Evolutionary conservation across 2,888 invertebrate species (phyloP).

Genomic region (Amaurobius ferox): DNA sequence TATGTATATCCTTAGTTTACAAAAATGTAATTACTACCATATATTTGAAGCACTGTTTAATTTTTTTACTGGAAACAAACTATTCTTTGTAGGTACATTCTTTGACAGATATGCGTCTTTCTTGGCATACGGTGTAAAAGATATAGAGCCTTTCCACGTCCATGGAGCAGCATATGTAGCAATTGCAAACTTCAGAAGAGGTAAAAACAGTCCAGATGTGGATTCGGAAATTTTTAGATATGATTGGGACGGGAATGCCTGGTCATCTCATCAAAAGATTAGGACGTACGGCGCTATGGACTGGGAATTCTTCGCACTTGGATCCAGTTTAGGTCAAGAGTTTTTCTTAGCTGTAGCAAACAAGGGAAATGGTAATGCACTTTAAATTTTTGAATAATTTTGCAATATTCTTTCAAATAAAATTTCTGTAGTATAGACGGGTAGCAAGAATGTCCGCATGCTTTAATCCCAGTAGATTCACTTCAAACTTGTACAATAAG

Average conservation of each 20-base stretch:
- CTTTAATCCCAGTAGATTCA: no score
- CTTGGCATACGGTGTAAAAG: slow-evolving; percentile 67
- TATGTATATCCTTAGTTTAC: no score
- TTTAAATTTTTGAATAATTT: no score
- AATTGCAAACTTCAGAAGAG: slow-evolving; percentile 66
- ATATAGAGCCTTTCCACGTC: slow-evolving; percentile 72
- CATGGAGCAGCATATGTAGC: slow-evolving; percentile 66
- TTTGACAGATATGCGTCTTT: slow-evolving; percentile 63
- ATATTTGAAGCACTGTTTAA: no score
- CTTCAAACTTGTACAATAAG: no score
- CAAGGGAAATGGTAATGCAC: slow-evolving; percentile 30
- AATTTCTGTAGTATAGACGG: no score
- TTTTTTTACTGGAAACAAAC: no score
- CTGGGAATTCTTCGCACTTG: slow-evolving; percentile 71
- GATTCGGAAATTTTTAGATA: slow-evolving; percentile 72
- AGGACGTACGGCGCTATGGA: slow-evolving; percentile 69
- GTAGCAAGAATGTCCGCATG: no score
- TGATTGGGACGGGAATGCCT: slow-evolving; percentile 47
- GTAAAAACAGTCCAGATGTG: slow-evolving; percentile 34
- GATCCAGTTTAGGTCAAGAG: slow-evolving; percentile 38
- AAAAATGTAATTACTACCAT: no score
- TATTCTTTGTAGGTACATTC: slow-evolving; percentile 55
- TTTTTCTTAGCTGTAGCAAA: slow-evolving; percentile 72
- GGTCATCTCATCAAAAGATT: slow-evolving; percentile 66
- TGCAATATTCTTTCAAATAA: no score